Conservation (phyloP, 2,113 vertebrate species). For the Haplochromis vanheusdeni region DNA sequence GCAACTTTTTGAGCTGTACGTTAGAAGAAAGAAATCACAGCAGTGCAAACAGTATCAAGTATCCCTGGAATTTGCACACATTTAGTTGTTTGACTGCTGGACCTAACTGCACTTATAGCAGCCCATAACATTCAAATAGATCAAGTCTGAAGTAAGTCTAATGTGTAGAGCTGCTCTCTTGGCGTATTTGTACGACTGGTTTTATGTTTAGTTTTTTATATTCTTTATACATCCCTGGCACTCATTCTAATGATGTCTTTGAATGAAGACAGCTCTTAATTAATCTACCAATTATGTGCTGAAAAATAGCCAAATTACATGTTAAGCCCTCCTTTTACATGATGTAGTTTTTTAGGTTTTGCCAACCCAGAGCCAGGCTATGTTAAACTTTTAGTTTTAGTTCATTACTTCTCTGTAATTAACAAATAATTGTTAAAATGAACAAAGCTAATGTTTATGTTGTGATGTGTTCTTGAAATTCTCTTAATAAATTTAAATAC, state of each 20-base stretch:
- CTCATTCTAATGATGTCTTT: not conserved
- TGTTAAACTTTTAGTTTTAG: not conserved
- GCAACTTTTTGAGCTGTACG: not conserved
- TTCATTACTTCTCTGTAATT: not conserved
- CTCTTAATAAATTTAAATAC: not conserved
- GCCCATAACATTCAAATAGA: not conserved
- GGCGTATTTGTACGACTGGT: not conserved
- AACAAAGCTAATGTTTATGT: not conserved
- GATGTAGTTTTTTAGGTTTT: not conserved
- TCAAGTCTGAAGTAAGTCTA: not conserved
- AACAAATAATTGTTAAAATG: not conserved
- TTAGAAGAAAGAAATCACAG: not conserved
- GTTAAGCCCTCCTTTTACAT: not conserved
- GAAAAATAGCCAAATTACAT: not conserved
- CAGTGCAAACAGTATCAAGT: not conserved
- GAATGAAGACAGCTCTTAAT: not conserved
- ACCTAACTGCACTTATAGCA: not conserved
- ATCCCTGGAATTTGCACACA: not conserved
- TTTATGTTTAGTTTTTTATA: not conserved
- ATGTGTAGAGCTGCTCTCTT: not conserved
- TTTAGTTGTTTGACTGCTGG: not conserved
- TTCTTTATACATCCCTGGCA: not conserved
- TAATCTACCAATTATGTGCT: not conserved
- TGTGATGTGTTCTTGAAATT: not conserved
- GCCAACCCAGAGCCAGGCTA: not conserved